A percentile compares a stretch with the other conserved stretches of the same genome.
phyloP scores from a whole-genome alignment of 1,140 invertebrate species.

The Euwallacea fornicatus region DNA sequence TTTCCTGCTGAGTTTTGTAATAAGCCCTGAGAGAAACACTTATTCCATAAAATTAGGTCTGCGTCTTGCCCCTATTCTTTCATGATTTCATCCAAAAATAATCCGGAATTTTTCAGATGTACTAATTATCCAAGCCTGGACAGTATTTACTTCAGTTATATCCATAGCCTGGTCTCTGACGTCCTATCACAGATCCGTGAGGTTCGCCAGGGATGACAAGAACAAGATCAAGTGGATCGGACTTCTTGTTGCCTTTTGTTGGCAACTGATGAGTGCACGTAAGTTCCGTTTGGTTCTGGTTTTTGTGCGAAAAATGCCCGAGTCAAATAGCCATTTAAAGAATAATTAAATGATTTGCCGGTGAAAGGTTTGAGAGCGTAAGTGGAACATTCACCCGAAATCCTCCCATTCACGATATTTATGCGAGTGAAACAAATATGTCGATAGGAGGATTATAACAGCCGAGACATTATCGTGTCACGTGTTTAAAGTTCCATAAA shows the following conservation, averaged over 20 bases:
- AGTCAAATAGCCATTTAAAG: no score
- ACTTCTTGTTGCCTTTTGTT: constrained; percentile 52
- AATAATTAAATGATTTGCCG: no score
- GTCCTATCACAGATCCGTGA: constrained; percentile 52
- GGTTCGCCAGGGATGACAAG: constrained; percentile 53
- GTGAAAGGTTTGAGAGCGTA: no score
- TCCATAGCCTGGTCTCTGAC: constrained; percentile 54
- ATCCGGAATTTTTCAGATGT: constrained; percentile 41
- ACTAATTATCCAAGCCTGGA: constrained; percentile 50
- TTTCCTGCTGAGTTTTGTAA: constrained; percentile 45
- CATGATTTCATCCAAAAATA: not conserved
- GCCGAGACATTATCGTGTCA: no score
- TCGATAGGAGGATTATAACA: no score
- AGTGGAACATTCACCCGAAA: no score
- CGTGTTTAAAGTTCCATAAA: no score
- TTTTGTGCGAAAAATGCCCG: no score
- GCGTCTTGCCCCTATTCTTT: not conserved
- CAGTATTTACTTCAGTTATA: constrained; percentile 48
- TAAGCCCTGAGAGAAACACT: constrained; percentile 37
- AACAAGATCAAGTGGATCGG: constrained; percentile 50
- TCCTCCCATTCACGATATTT: no score
- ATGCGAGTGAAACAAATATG: no score
- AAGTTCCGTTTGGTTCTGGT: constrained; percentile 33
- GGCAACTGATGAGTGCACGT: constrained; percentile 55
- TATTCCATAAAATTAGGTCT: constrained; percentile 25